Conservation (phyloP, 2,113 vertebrate species). For the Conger conger region DNA sequence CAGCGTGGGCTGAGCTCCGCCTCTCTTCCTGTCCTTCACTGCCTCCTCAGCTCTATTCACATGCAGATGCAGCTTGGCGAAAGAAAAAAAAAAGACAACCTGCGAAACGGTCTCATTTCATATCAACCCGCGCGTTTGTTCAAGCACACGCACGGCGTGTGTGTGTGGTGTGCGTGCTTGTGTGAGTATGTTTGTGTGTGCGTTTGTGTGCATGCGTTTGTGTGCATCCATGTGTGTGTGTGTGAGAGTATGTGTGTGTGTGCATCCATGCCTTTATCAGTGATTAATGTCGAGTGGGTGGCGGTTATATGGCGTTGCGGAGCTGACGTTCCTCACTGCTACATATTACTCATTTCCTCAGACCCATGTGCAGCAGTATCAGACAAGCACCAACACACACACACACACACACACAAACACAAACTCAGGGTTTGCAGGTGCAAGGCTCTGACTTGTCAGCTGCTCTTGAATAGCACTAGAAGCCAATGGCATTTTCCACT, state of each 20-base stretch:
- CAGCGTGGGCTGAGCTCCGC: neutral
- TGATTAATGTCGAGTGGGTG: conserved; percentile 32
- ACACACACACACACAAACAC: neutral
- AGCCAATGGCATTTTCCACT: neutral
- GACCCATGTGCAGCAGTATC: conserved; percentile 20
- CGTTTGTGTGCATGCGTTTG: neutral
- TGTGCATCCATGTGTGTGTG: neutral
- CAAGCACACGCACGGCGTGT: too few species aligned
- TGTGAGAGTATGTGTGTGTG: neutral
- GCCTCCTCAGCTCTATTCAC: neutral
- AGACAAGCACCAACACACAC: conserved; percentile 5
- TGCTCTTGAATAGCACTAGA: neutral
- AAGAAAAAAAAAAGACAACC: neutral
- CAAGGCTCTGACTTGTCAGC: neutral
- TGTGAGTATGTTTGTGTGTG: neutral
- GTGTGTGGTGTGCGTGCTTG: conserved; percentile 4
- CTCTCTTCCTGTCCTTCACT: neutral
- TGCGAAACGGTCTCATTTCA: neutral
- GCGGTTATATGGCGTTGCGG: conserved; percentile 5
- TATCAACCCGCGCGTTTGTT: neutral
- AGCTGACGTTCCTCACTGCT: conserved; percentile 23
- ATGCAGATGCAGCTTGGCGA: neutral
- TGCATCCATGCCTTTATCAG: neutral
- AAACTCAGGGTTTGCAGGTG: neutral
- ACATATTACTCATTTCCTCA: conserved; percentile 29